phyloP scores from a whole-genome alignment of 2,888 invertebrate genomes.

The Dusona sp. region DNA sequence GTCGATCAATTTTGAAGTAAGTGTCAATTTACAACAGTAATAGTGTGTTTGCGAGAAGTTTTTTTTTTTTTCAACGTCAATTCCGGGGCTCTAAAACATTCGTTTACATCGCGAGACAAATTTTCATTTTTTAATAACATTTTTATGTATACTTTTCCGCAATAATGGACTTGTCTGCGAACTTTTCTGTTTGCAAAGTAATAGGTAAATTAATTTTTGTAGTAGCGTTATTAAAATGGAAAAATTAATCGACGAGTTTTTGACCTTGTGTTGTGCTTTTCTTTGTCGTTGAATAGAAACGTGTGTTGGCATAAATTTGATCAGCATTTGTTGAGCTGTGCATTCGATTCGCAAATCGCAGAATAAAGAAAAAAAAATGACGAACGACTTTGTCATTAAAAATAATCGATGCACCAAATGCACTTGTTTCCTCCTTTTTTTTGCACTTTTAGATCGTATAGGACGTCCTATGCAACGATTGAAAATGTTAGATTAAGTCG shows the following conservation, averaged over 20 bases:
- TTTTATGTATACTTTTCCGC: neutral
- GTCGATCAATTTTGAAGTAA: neutral
- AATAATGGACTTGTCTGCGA: neutral
- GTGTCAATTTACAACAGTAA: neutral
- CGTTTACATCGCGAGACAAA: too few relatives aligned
- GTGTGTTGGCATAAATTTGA: neutral
- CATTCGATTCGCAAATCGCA: too few relatives aligned
- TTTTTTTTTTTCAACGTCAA: neutral
- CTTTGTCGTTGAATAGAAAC: neutral
- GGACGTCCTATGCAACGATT: neutral
- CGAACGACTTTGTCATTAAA: neutral
- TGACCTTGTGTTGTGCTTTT: neutral
- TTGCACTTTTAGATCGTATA: neutral
- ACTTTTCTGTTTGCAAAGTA: neutral
- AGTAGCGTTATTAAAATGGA: neutral
- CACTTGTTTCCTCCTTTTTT: slow-evolving; percentile 5
- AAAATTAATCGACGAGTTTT: neutral
- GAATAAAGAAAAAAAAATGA: neutral
- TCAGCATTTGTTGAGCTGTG: neutral
- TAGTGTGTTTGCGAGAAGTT: neutral
- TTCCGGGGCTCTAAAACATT: too few relatives aligned
- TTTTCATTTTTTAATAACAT: neutral
- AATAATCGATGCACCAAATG: neutral
- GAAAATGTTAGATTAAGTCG: neutral
- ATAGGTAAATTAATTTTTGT: neutral